A percentile compares a stretch with the other conserved stretches of the same genome.
Evolutionary conservation across 30 jellyfish, hydroid and myxozoan species (phyloP).

Genomic region (Aurelia sp.): DNA sequence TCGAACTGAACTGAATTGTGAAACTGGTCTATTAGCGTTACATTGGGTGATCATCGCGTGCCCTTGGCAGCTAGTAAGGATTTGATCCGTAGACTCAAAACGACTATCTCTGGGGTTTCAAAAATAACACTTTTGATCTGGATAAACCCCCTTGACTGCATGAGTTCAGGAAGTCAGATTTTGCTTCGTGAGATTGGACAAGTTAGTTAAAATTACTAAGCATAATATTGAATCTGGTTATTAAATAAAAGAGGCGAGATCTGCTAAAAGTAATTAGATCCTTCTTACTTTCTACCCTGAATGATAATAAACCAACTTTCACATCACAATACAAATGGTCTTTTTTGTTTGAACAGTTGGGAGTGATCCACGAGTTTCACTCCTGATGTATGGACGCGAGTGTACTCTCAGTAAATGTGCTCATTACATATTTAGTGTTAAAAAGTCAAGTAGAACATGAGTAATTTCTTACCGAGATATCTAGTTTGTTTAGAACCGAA

Average conservation of each 20-base stretch:
- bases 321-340: neutral
- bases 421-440: conserved; percentile 8
- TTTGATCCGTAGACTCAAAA: too few relatives aligned
- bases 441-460: neutral
- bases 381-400: conserved; percentile 1
- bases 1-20: too few relatives aligned
- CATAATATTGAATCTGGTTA: conserved; percentile 8
- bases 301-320: neutral
- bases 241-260: conserved; percentile 3
- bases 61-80: too few relatives aligned
- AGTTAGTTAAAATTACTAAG: neutral
- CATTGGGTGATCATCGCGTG: too few relatives aligned
- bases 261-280: neutral
- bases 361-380: conserved; percentile 20
- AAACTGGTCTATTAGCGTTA: too few relatives aligned
- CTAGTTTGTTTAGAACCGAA: neutral
- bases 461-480: conserved; percentile 1
- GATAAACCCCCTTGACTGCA: neutral
- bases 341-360: conserved; percentile 35
- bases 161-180: neutral
- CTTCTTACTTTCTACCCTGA: neutral
- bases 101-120: too few relatives aligned
- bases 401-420: conserved; percentile 7
- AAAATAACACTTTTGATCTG: neutral
- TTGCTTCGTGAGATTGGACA: conserved; percentile 19